phyloP scores from a whole-genome alignment of 35 echinoderm and acorn worm species.

The Ophioderma brevispina region DNA sequence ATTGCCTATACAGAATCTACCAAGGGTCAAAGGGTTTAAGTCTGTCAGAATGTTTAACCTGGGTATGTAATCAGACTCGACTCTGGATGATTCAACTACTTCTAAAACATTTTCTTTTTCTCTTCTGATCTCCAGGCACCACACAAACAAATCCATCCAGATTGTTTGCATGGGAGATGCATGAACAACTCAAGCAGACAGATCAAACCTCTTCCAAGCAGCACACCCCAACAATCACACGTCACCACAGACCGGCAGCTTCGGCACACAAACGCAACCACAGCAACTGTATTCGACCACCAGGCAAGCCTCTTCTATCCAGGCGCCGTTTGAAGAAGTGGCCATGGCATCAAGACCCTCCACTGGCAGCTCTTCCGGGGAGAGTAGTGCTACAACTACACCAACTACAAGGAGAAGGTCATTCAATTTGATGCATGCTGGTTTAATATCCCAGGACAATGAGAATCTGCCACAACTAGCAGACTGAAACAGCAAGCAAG shows the following conservation, averaged over 20 bases:
- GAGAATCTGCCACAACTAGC: neutral
- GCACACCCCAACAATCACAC: conserved; percentile 27
- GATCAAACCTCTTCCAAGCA: neutral
- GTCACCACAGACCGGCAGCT: neutral
- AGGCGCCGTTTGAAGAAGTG: neutral
- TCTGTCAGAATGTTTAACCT: no score
- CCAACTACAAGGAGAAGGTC: neutral
- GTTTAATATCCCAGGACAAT: neutral
- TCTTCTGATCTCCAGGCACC: neutral
- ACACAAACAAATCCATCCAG: conserved; percentile 72
- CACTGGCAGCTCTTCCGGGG: neutral
- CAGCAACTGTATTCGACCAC: neutral
- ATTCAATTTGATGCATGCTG: neutral
- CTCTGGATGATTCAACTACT: no score
- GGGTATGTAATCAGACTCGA: no score
- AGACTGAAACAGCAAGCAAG: neutral
- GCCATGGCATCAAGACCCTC: neutral
- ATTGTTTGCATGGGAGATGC: conserved; percentile 59
- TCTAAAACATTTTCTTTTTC: no score
- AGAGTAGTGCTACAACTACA: neutral
- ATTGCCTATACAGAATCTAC: no score
- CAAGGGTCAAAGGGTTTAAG: no score
- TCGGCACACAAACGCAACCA: neutral
- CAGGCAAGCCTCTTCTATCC: no score
- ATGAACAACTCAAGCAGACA: conserved; percentile 44